Base-by-base conservation (phyloP, 2,888 invertebrate genomes). In the Orthosia incerta region DNA sequence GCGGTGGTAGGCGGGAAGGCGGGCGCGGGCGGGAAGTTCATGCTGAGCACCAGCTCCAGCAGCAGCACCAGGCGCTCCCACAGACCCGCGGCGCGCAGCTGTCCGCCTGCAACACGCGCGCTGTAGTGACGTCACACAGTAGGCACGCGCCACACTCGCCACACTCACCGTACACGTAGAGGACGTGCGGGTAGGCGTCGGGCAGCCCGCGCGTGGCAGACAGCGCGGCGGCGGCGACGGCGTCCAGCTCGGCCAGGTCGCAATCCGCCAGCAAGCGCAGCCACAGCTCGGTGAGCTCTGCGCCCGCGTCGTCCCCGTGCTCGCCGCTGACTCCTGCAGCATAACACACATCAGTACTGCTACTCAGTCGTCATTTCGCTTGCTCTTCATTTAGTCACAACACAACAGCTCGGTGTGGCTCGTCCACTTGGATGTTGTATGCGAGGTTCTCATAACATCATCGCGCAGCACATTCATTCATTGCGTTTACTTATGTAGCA, bases 1-100 rank as follows among this genome's bases (percentile, higher is more conserved):
- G 78, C 83, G 50, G 57, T 55, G n/a, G 78, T 80, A 74, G 91
- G 90, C 76, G 91, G 91, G 85, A 92, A 90, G 46, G 80, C 85
- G 50, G 71, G 39, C 9, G 39, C 83, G 53, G 82, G 91, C 1
- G 96, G 95, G 79, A 98, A 95, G 95, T 97, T 98, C 83, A 98
- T 94, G 82, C 97, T 97, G 48, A 97, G 93, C 87, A 97, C 97
- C 89, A 98, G 93, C 89, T 97, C 97, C 62, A 98, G 91, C 53
- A 98, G 94, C 79, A 97, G 97, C 97, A 98, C 98, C 87, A 98
- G 97, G 87, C 97, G 97, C 94, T 98, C 98, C 96, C 97, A 97
- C 74, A 98, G 96, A 1, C 98, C 98, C 12, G 97, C 97, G 23
- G 97, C 97, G 88, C 98, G 98, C 67, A 94, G 87, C 76, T 85